These are phyloP conservation scores for Synanthedon myopaeformis DNA, from an alignment of 2,888 invertebrate genomes.

Conservation along the genomic window DNA sequence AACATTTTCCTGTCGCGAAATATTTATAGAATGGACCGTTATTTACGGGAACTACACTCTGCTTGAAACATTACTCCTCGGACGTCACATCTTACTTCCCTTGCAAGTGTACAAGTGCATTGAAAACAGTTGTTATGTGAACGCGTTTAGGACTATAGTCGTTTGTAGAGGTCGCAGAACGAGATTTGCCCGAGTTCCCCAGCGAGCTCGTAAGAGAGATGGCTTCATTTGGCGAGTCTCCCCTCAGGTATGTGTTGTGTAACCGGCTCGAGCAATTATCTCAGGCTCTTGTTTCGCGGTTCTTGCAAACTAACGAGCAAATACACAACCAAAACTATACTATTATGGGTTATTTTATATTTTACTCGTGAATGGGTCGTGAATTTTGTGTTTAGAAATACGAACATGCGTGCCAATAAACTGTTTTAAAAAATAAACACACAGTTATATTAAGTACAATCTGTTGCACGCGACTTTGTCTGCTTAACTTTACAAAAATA, in stretches of 20 bases:
- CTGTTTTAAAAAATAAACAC: no score
- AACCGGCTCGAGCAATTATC: slow-evolving; percentile 27
- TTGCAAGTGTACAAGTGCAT: neutral
- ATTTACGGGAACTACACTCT: slow-evolving; percentile 44
- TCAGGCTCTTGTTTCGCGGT: slow-evolving; percentile 30
- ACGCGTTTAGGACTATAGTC: neutral
- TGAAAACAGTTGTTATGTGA: neutral
- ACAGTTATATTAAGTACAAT: no score
- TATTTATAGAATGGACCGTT: slow-evolving; percentile 15
- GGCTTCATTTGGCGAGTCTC: slow-evolving; percentile 38
- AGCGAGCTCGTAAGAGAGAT: slow-evolving; percentile 18
- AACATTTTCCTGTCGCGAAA: no score
- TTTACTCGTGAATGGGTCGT: no score
- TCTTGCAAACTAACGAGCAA: slow-evolving; percentile 43
- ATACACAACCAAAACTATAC: no score
- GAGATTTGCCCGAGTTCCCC: neutral
- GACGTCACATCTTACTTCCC: slow-evolving; percentile 11
- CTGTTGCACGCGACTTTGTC: no score
- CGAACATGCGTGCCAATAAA: no score
- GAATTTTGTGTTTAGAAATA: no score
- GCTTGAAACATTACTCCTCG: slow-evolving; percentile 22
- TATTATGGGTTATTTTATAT: no score
- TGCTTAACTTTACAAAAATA: no score
- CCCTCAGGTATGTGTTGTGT: slow-evolving; percentile 12
- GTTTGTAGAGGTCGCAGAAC: neutral